A percentile compares a stretch with the other conserved stretches of the same genome.
Evolutionary conservation across 1,140 invertebrate species (phyloP).

Genomic region (Teleopsis dalmanni): DNA sequence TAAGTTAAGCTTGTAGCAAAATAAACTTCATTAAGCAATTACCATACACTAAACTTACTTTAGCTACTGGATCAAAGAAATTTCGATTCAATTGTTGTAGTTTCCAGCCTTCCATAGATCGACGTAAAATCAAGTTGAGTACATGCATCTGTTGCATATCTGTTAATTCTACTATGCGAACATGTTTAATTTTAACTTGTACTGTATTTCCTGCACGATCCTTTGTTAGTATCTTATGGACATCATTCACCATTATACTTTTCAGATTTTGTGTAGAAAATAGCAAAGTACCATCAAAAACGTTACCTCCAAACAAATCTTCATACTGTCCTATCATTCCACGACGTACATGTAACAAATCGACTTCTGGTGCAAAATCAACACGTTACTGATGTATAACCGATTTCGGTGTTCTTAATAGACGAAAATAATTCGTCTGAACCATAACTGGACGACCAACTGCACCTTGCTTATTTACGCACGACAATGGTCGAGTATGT

Average conservation of each 20-base stretch:
- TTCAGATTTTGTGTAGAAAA: conserved; percentile 29
- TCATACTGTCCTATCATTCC: conserved; percentile 23
- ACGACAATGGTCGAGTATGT: conserved; percentile 22
- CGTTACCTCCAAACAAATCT: conserved; percentile 35
- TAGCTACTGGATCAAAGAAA: conserved; percentile 64
- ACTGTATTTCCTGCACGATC: conserved; percentile 33
- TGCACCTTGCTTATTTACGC: conserved; percentile 20
- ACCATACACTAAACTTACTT: no score
- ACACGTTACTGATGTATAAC: conserved; percentile 75
- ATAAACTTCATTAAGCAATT: no score
- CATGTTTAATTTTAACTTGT: conserved; percentile 27
- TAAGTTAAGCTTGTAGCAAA: no score
- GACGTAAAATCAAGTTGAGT: conserved; percentile 60
- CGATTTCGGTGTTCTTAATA: conserved; percentile 63
- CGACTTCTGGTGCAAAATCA: conserved; percentile 60
- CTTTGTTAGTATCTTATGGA: conserved; percentile 28
- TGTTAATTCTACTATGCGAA: conserved; percentile 22
- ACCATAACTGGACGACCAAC: conserved; percentile 38
- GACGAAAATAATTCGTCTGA: conserved; percentile 66
- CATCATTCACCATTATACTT: conserved; percentile 16
- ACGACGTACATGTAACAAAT: conserved; percentile 25
- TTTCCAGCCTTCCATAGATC: conserved; percentile 55
- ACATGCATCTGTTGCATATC: conserved; percentile 33
- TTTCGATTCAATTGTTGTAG: conserved; percentile 66
- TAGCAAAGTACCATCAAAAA: conserved; percentile 51